Conservation (phyloP, 1,140 invertebrate species). For the Pseudomyrmex concolor region DNA sequence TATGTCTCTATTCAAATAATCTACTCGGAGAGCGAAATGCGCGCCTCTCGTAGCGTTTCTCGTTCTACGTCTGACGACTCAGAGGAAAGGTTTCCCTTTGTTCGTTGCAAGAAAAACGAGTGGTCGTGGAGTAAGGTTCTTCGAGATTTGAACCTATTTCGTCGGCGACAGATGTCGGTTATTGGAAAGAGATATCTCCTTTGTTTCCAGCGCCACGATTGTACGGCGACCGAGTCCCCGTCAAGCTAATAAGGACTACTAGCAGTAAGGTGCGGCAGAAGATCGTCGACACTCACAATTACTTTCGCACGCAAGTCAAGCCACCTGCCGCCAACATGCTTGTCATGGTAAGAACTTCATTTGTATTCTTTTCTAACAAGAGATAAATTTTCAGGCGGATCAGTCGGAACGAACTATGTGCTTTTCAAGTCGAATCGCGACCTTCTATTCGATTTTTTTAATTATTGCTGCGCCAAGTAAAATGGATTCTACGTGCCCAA, state of each 20-base stretch:
- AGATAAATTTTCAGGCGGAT: neutral
- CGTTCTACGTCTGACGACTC: neutral
- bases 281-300: conserved; percentile 92
- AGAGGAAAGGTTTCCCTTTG: neutral
- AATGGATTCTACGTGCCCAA: no score
- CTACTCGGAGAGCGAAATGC: neutral
- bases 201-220: conserved; percentile 85
- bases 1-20: neutral
- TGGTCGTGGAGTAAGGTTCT: neutral
- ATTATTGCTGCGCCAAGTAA: no score
- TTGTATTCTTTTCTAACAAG: conserved; percentile 17
- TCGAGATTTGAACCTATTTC: neutral
- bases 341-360: conserved; percentile 87
- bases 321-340: conserved; percentile 93
- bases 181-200: conserved; percentile 52
- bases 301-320: conserved; percentile 90
- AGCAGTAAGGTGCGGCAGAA: conserved; percentile 88
- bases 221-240: conserved; percentile 87
- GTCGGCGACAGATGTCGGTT: conserved; percentile 63
- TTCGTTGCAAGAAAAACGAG: neutral
- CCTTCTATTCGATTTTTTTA: neutral
- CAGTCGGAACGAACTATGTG: neutral
- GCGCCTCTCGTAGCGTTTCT: neutral
- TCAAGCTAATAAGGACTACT: conserved; percentile 86
- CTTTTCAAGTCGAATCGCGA: neutral